Evolutionary conservation across 1,140 invertebrate genomes (phyloP).

Genomic region (Carposina sasakii): DNA sequence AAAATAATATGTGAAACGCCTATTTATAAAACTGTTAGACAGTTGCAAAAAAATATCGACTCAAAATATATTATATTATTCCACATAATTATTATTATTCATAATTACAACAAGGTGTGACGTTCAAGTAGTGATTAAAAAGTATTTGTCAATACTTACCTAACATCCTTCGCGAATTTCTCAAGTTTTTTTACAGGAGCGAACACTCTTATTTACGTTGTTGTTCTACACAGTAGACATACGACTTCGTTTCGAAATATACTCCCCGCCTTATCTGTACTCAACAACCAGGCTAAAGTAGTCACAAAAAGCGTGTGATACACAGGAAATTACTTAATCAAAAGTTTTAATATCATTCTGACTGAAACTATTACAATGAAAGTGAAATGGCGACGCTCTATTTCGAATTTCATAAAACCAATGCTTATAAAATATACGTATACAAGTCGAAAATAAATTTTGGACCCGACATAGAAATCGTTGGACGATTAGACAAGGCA

Average conservation of each 20-base stretch:
- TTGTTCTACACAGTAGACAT: constrained; percentile 71
- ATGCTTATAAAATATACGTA: constrained; percentile 53
- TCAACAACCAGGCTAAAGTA: constrained; percentile 3
- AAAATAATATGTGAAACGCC: constrained; percentile 49
- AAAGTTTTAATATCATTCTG: too few relatives aligned
- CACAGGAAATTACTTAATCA: too few relatives aligned
- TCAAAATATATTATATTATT: too few relatives aligned
- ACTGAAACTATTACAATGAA: too few relatives aligned
- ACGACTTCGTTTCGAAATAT: constrained; percentile 69
- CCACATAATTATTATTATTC: too few relatives aligned
- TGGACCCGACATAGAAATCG: constrained; percentile 47
- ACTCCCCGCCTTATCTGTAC: constrained; percentile 37
- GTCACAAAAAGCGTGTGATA: too few relatives aligned
- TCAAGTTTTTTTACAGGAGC: too few relatives aligned
- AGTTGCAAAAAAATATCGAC: constrained; percentile 47
- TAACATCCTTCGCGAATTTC: too few relatives aligned
- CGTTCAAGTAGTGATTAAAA: too few relatives aligned
- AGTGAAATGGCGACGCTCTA: constrained; percentile 39
- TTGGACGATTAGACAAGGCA: constrained; percentile 59
- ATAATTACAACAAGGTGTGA: too few relatives aligned
- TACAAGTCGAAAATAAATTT: constrained; percentile 55
- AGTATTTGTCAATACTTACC: too few relatives aligned
- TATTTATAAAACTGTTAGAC: constrained; percentile 57
- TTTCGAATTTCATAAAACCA: constrained; percentile 52
- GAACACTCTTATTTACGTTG: too few relatives aligned